Conservation (phyloP, 2,797 vertebrate species). For the Alfaro cultratus region DNA sequence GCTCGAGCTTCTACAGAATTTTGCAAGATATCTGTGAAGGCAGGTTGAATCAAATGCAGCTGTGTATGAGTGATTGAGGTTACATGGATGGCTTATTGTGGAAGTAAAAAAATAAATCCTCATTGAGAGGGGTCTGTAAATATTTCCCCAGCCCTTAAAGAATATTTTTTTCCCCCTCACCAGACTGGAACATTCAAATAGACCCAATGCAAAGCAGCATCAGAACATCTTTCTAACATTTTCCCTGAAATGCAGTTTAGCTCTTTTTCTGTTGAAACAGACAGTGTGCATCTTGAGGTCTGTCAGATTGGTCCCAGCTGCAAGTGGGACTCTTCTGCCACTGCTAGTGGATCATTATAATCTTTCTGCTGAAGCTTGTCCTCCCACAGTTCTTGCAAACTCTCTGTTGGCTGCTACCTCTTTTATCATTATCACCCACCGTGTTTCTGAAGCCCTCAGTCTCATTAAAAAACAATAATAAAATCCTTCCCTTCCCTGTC, state of each 20-base stretch:
- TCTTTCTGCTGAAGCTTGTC: constrained; percentile 26
- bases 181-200: constrained; percentile 33
- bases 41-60: constrained; percentile 61
- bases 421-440: constrained; percentile 46
- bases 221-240: constrained; percentile 22
- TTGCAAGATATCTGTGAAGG: constrained; percentile 30
- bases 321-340: constrained; percentile 27
- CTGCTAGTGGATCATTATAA: constrained; percentile 54
- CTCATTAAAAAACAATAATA: constrained; percentile 14
- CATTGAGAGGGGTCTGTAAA: constrained; percentile 35
- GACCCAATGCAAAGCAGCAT: constrained; percentile 7
- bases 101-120: constrained; percentile 28
- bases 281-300: constrained; percentile 25
- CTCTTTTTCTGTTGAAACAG: constrained; percentile 10
- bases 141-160: constrained; percentile 43
- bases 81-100: constrained; percentile 45
- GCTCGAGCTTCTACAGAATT: constrained; percentile 24
- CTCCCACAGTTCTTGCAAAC: constrained; percentile 45
- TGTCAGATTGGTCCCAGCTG: constrained; percentile 52
- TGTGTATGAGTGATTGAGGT: constrained; percentile 66
- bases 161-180: background rate
- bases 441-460: constrained; percentile 21
- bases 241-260: constrained; percentile 26
- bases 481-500: constrained; percentile 9
- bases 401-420: constrained; percentile 31